Percentiles rank a stretch among this genome's conserved stretches.
These are phyloP conservation scores for Cyclura pinguis DNA, from an alignment of 2,797 vertebrate genomes.

Conservation along the genomic window DNA sequence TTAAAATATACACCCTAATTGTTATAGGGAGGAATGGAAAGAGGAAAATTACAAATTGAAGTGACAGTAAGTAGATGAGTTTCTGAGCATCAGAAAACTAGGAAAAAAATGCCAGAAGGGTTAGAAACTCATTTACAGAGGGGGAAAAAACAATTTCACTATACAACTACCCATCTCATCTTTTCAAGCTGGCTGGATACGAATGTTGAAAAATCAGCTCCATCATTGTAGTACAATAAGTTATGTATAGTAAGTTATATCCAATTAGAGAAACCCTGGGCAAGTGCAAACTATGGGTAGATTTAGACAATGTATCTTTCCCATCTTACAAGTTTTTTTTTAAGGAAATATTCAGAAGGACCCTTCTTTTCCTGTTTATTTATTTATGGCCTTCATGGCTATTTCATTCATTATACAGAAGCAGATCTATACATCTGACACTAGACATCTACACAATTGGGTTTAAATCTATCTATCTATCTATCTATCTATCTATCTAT, in stretches of 20 bases:
- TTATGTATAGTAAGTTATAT: background rate
- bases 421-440: background rate
- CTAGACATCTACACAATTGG: background rate
- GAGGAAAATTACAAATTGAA: conserved; percentile 35
- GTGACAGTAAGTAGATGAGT: conserved; percentile 39
- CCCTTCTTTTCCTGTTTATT: background rate
- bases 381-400: background rate
- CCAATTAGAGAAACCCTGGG: background rate
- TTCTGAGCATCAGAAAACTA: conserved; percentile 27
- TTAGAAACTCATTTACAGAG: conserved; percentile 19
- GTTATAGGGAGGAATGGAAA: background rate
- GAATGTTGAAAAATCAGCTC: background rate
- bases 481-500: no score
- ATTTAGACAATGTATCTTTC: background rate
- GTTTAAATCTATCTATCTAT: no score
- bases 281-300: background rate
- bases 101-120: conserved; percentile 3
- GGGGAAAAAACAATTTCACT: conserved; percentile 25
- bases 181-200: background rate
- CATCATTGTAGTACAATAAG: background rate
- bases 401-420: background rate
- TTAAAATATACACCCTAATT: conserved; percentile 39
- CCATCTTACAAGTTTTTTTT: background rate
- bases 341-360: background rate
- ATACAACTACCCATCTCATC: conserved; percentile 2